Base-by-base conservation (phyloP, 2,113 vertebrate genomes). In the Muscicapa adusta region DNA sequence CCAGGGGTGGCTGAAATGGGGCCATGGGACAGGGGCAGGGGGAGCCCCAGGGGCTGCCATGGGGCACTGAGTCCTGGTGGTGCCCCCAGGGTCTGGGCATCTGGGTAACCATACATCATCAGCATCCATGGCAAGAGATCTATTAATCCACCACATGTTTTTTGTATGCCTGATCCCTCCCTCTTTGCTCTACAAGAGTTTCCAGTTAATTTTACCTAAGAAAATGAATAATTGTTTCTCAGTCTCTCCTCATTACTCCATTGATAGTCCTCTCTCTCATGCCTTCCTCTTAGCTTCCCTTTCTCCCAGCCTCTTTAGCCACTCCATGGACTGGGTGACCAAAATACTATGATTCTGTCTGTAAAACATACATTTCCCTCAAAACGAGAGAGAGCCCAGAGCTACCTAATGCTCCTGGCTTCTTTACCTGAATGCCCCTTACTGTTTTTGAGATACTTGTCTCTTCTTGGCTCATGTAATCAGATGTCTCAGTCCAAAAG, bases 71-170 rank as follows among this genome's bases (percentile, higher is more conserved):
- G 12, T 8, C 28, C 31, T 66, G 43, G 8, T 34, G 34, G 9
- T 76, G 14, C 25, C 40, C 28, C 51, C 43, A 72, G 34, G 13
- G 14, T 6, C 17, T 12, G 10, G 4, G 12, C 0, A 2, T 38
- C 26, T 60, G 45, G 3, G 14, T n/a, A 50, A 2, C n/a, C 18
- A 14, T 25, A 18, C 7, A 48, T 36, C 61, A 33, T 50, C 66
- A 90, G 7, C 31, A 62, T 48, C 12, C 25, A 6, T 18, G 29
- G 38, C 26, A 60, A 48, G 60, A 73, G 3, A 47, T 42, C 36
- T 65, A 6, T 22, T 40, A 19, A 25, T 45, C 24, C 28, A 33
- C 4, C 26, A 28, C 2, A 0, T 22, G 0, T 22, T 68, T 84
- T 66, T 12, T n/a, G 4, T 28, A 26, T 25, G 14, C 25, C 19